Percentiles rank a stretch among this genome's conserved stretches.
These are phyloP conservation scores for Grantiella picta DNA, from an alignment of 2,113 vertebrate species.

Conservation along the genomic window DNA sequence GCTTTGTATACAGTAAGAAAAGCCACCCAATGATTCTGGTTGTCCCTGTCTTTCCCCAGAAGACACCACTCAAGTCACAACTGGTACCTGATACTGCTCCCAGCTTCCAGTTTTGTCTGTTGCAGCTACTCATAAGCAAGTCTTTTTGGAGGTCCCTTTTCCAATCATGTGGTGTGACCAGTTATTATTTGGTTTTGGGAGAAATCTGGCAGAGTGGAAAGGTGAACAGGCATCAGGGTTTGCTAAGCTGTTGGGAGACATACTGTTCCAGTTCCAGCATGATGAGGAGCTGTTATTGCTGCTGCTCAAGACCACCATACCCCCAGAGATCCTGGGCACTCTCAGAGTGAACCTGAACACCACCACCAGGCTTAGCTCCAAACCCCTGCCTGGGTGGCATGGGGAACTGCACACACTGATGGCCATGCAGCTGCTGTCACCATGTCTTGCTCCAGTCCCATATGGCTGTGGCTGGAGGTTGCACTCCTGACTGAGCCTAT, in stretches of 20 bases:
- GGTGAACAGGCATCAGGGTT: neutral
- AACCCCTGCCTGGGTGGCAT: neutral
- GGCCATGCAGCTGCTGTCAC: neutral
- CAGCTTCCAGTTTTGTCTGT: neutral
- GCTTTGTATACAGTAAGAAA: neutral
- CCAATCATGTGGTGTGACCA: rapidly evolving
- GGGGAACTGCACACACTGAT: rapidly evolving
- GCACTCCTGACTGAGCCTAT: neutral
- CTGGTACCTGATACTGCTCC: neutral
- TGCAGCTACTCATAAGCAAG: neutral
- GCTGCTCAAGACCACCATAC: rapidly evolving
- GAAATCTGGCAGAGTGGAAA: neutral
- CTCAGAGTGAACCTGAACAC: rapidly evolving
- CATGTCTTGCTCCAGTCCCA: neutral
- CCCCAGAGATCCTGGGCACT: neutral
- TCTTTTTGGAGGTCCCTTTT: neutral
- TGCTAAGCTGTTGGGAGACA: neutral
- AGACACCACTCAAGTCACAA: neutral
- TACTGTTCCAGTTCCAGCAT: rapidly evolving
- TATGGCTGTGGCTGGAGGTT: rapidly evolving
- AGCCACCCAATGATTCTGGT: neutral
- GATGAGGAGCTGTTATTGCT: neutral
- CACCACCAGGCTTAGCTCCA: neutral
- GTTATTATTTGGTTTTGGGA: neutral
- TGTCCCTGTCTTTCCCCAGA: neutral